A percentile compares a stretch with the other conserved stretches of the same genome.
phyloP scores from a whole-genome alignment of 2,797 vertebrate genomes.

The Sphenopsis melanotis region DNA sequence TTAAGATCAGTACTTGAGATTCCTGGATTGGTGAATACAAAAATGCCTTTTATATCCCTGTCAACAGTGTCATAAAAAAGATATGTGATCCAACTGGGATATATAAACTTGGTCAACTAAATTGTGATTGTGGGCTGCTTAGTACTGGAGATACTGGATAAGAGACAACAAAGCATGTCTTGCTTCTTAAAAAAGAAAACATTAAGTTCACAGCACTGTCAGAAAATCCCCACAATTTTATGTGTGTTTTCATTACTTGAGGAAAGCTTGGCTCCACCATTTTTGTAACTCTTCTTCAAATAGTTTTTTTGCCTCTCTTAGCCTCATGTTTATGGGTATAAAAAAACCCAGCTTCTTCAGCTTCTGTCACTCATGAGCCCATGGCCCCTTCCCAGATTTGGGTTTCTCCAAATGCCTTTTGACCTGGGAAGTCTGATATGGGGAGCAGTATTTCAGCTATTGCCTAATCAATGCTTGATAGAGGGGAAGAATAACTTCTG shows the following conservation, averaged over 20 bases:
- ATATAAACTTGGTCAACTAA: not conserved
- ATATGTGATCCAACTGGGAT: not conserved
- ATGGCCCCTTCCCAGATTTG: not conserved
- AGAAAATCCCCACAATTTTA: not conserved
- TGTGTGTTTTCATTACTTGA: not conserved
- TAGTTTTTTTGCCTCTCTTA: not conserved
- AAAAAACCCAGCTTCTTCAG: not conserved
- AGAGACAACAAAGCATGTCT: not conserved
- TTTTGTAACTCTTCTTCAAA: not conserved
- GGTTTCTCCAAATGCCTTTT: not conserved
- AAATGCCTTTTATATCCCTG: not conserved
- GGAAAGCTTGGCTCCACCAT: not conserved
- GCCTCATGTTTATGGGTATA: not conserved
- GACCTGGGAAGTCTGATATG: not conserved
- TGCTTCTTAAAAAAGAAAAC: not conserved
- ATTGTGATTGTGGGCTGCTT: not conserved
- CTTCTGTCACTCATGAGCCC: not conserved
- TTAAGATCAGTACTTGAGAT: not conserved
- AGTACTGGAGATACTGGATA: not conserved
- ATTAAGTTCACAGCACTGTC: not conserved
- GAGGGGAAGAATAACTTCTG: not conserved
- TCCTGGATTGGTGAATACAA: not conserved
- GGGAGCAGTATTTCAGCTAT: not conserved
- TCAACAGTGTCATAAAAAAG: not conserved
- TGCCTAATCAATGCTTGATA: not conserved